phyloP scores from a whole-genome alignment of 2,888 invertebrate species.

The Aspidapion aeneum region DNA sequence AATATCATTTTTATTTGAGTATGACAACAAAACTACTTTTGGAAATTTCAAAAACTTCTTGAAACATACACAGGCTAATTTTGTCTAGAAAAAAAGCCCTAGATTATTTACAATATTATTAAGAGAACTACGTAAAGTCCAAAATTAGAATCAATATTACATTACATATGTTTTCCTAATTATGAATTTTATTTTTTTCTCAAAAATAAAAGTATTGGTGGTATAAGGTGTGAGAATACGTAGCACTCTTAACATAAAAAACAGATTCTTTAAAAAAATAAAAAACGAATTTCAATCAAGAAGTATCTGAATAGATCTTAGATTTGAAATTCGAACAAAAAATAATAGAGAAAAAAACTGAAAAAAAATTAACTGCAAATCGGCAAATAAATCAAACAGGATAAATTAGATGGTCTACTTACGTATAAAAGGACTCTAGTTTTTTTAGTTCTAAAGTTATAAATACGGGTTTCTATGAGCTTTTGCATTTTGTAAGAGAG shows the following conservation, averaged over 20 bases:
- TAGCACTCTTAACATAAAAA: too few species aligned
- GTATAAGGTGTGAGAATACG: too few species aligned
- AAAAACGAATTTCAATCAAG: too few species aligned
- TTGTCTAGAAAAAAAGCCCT: neutral
- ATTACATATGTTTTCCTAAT: too few species aligned
- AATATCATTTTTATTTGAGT: neutral
- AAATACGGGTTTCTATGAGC: neutral
- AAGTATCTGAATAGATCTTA: too few species aligned
- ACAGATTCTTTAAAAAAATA: too few species aligned
- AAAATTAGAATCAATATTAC: too few species aligned
- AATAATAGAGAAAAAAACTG: constrained; percentile 16
- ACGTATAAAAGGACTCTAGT: constrained; percentile 34
- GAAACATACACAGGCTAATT: neutral
- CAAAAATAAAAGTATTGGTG: too few species aligned
- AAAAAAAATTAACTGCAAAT: constrained; percentile 38
- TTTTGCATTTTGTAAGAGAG: too few species aligned
- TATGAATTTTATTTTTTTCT: too few species aligned
- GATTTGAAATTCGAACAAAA: too few species aligned
- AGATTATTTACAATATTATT: neutral
- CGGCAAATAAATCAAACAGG: constrained; percentile 37
- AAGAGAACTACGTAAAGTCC: too few species aligned
- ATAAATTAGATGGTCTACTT: constrained; percentile 37
- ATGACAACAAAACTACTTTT: neutral
- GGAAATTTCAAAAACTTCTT: neutral
- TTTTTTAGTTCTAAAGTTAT: neutral